Evolutionary conservation across 2,113 vertebrate genomes (phyloP).

Genomic region (Chamaetylas fuelleborni): DNA sequence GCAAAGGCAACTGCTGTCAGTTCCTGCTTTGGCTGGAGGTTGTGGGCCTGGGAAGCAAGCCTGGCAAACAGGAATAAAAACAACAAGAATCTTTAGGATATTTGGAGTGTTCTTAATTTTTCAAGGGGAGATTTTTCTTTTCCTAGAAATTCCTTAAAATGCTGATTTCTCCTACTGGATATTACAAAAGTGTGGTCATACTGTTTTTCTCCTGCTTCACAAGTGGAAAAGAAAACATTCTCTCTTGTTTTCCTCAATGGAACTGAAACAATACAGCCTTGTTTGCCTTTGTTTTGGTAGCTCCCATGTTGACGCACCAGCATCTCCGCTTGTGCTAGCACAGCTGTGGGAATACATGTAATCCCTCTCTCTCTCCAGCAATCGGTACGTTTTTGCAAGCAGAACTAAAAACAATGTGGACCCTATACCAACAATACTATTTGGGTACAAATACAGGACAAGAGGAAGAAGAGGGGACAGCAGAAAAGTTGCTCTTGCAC

Average conservation of each 20-base stretch:
- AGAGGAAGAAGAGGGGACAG: neutral
- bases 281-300: constrained; percentile 45
- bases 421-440: constrained; percentile 8
- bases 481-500: neutral
- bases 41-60: neutral
- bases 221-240: neutral
- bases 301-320: constrained; percentile 31
- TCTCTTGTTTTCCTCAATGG: neutral
- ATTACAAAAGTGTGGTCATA: neutral
- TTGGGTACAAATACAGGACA: neutral
- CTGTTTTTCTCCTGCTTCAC: neutral
- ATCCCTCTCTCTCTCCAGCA: neutral
- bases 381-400: neutral
- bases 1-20: neutral
- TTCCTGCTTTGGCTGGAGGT: neutral
- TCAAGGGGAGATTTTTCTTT: neutral
- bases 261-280: constrained; percentile 28
- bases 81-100: neutral
- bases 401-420: neutral
- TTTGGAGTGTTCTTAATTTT: neutral
- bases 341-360: constrained; percentile 57
- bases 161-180: neutral
- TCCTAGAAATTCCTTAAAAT: neutral
- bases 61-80: neutral
- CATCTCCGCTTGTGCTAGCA: constrained; percentile 41